Evolutionary conservation across 2,113 vertebrate genomes (phyloP), one percentile per base, ranked within the genome.

Genomic region (Cyprinodon tularosa): DNA sequence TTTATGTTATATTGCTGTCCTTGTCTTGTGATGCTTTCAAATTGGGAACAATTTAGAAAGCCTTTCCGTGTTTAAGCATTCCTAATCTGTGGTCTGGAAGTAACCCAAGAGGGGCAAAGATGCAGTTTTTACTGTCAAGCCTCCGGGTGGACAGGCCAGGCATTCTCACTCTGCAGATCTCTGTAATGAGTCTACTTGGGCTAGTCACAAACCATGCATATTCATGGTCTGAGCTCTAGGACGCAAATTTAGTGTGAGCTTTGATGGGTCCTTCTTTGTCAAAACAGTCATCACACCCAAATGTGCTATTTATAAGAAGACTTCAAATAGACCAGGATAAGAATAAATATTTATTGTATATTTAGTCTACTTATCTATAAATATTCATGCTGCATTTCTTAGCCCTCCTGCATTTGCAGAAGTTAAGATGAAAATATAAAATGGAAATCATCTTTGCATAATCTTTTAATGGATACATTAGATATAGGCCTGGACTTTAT

Each of bases 281-380:
- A 76, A 80, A 60, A 53, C 64, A 80, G 65, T 79, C 64, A 67
- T 75, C 77, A 84, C 14, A 79, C 67, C 69, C 45, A 75, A 76
- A 78, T 65, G 79, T 45, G 57, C 71, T 88, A 80, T 84, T 88
- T 83, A 81, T 80, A 69, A 80, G 39, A 59, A 64, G 36, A 79
- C 79, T 77, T 84, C 68, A 87, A 75, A 82, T 47, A 50, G 65
- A 68, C 63, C 0, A 44, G 66, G n/a, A 86, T 78, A 65, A 72
- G 77, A 29, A 87, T 81, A 78, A 69, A 86, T 87, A 82, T 80
- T 86, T 66, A 77, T 83, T 78, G 63, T 84, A 47, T 87, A 72
- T 88, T 82, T 42, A 0, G 68, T 76, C 50, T 84, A 36, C 85
- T 82, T 88, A 82, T 85, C 78, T 67, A 71, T 83, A 76, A 82